A percentile compares a stretch with the other conserved stretches of the same genome.
phyloP scores from a whole-genome alignment of 2,888 invertebrate genomes.

The Achlya flavicornis region DNA sequence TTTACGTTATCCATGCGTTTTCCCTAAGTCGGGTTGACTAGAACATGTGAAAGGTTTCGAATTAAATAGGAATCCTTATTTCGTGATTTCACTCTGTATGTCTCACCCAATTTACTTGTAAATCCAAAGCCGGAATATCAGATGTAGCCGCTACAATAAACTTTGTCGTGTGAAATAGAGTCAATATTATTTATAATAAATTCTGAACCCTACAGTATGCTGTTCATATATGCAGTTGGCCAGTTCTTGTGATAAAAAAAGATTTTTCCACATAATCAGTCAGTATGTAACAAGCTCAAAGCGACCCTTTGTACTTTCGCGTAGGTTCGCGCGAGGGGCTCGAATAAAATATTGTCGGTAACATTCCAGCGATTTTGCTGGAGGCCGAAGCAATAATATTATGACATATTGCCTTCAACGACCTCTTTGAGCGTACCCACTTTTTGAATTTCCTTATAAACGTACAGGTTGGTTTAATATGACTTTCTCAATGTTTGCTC shows the following conservation, averaged over 20 bases:
- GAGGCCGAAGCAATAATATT: conserved; percentile 80
- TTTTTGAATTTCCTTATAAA: conserved; percentile 31
- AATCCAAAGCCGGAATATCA: too few relatives aligned
- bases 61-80: too few relatives aligned
- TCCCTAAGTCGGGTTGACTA: conserved; percentile 18
- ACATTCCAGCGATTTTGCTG: conserved; percentile 68
- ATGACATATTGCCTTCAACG: conserved; percentile 77
- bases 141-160: too few relatives aligned
- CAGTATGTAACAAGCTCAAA: conserved; percentile 50
- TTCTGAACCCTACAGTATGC: too few relatives aligned
- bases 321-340: conserved; percentile 57
- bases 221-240: too few relatives aligned
- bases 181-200: too few relatives aligned
- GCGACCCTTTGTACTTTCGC: conserved; percentile 42
- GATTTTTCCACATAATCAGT: conserved; percentile 9
- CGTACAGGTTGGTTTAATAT: conserved; percentile 1
- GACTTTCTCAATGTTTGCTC: not conserved
- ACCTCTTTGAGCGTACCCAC: conserved; percentile 57
- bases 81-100: too few relatives aligned
- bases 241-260: not conserved
- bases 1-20: conserved; percentile 15
- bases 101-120: too few relatives aligned
- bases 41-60: too few relatives aligned
- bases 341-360: conserved; percentile 77
- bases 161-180: too few relatives aligned